phyloP scores from a whole-genome alignment of 53 echinoderm and acorn worm species.

The Apostichopus leukothele region DNA sequence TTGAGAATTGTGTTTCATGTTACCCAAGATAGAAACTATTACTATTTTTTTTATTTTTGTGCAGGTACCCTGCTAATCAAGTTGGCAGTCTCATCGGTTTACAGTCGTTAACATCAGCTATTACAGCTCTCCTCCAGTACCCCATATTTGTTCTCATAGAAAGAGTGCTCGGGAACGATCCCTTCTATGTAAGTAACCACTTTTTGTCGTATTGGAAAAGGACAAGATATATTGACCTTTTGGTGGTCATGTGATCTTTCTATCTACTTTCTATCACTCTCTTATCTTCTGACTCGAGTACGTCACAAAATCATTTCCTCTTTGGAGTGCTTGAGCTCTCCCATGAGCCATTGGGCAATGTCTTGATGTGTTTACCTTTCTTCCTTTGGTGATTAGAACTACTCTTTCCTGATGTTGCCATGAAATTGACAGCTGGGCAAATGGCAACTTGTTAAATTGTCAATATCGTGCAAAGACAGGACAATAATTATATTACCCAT shows the following conservation, averaged over 20 bases:
- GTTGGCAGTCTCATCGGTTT: constrained; percentile 95
- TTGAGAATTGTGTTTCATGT: too few relatives aligned
- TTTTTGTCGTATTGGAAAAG: neutral
- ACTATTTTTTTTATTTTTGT: neutral
- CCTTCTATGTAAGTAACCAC: constrained; percentile 84
- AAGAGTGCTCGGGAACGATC: constrained; percentile 69
- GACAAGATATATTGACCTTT: neutral
- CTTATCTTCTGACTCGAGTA: too few relatives aligned
- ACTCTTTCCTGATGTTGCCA: too few relatives aligned
- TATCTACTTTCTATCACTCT: too few relatives aligned
- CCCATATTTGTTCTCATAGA: constrained; percentile 95
- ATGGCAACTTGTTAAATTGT: too few relatives aligned
- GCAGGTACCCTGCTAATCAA: constrained; percentile 89
- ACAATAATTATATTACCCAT: too few relatives aligned
- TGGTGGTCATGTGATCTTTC: neutral
- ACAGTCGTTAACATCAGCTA: constrained; percentile 92
- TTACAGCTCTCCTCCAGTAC: constrained; percentile 88
- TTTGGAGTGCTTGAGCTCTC: too few relatives aligned
- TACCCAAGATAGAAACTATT: too few relatives aligned
- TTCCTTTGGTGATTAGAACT: too few relatives aligned
- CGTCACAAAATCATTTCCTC: too few relatives aligned
- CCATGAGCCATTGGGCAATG: neutral
- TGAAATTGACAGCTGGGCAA: too few relatives aligned
- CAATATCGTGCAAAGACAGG: too few relatives aligned
- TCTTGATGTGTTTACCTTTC: neutral